Base-by-base conservation (phyloP, 2,113 vertebrate genomes). In the Heterocephalus glaber region DNA sequence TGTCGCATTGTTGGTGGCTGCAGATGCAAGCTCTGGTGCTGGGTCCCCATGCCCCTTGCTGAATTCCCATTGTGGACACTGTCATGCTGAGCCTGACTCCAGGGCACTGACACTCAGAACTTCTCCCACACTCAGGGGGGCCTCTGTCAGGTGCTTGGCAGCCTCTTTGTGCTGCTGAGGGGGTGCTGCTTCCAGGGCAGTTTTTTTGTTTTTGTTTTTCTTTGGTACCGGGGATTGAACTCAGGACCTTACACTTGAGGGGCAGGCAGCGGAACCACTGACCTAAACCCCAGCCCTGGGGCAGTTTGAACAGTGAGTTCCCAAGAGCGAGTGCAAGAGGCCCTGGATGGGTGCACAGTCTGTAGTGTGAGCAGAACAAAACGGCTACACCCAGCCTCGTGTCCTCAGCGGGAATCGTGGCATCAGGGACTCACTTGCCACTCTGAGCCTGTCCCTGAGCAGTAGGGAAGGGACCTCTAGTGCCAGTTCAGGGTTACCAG, bases 321-420 rank as follows among this genome's bases (percentile, higher is more conserved):
- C 72, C 4, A 0, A 3, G 16, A 33, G 30, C 16, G 6, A 77
- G 47, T 1, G 16, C 7, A 9, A 49, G 74, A 1, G 30, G 16
- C 47, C 76, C 76, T 33, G 38, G 30, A 14, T 16, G 13, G 76
- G 70, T 20, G n/a, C 68, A n/a, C 19, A 7, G 17, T 7, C 20
- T 38, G 66, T 35, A 38, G 28, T 38, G 35, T 16, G 74, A 76
- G 44, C 72, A 16, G 33, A 26, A 74, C 70, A 26, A 41, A 72
- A 19, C n/a, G 3, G 20, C 9, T 72, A 3, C 3, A 3, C 68
- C 68, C 9, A 19, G 68, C 68, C n/a, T 20, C 5, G 0, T 47
- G 9, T 41, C 72, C 72, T 76, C 24, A 7, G 41, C 0, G 2
- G 72, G 41, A 28, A 49, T 28, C 41, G 0, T 22, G 41, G 13